Percentiles rank a stretch among this genome's conserved stretches.
Conservation (phyloP, 2,888 invertebrate species). For the Sphaeridia pumilis region DNA sequence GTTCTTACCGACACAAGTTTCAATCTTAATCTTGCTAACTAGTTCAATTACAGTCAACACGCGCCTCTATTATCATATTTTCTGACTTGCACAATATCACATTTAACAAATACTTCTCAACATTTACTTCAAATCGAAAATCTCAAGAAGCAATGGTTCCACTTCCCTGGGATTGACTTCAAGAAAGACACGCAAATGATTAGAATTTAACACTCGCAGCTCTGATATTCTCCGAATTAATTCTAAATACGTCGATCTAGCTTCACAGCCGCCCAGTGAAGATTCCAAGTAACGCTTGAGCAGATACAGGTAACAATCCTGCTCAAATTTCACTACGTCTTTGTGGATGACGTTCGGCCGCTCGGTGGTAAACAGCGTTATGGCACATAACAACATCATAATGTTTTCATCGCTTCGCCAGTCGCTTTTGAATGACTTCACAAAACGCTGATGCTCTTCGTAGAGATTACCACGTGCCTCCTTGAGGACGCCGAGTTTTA, state of each 20-base stretch:
- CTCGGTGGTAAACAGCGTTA: constrained; percentile 77
- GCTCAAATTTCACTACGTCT: constrained; percentile 73
- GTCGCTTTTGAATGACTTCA: constrained; percentile 69
- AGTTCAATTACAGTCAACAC: too few relatives aligned
- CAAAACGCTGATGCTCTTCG: constrained; percentile 71
- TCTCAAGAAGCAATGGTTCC: constrained; percentile 85
- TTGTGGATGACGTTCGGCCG: constrained; percentile 66
- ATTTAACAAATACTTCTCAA: not conserved
- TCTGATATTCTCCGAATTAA: constrained; percentile 85
- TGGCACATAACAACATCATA: constrained; percentile 80
- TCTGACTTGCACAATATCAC: too few relatives aligned
- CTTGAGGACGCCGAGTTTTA: constrained; percentile 81
- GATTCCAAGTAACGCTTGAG: constrained; percentile 66
- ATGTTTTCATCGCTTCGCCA: constrained; percentile 81
- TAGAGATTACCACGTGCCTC: constrained; percentile 81
- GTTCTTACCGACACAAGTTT: too few relatives aligned
- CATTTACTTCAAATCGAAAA: constrained; percentile 71
- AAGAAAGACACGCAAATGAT: constrained; percentile 80
- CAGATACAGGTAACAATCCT: constrained; percentile 63
- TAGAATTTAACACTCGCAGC: constrained; percentile 74
- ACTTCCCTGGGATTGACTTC: constrained; percentile 85
- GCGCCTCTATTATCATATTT: too few relatives aligned
- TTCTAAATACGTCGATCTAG: constrained; percentile 72
- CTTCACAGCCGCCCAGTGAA: constrained; percentile 62
- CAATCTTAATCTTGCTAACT: too few relatives aligned